Evolutionary conservation across 2,797 vertebrate genomes (phyloP).

Genomic region (Cygnus olor): DNA sequence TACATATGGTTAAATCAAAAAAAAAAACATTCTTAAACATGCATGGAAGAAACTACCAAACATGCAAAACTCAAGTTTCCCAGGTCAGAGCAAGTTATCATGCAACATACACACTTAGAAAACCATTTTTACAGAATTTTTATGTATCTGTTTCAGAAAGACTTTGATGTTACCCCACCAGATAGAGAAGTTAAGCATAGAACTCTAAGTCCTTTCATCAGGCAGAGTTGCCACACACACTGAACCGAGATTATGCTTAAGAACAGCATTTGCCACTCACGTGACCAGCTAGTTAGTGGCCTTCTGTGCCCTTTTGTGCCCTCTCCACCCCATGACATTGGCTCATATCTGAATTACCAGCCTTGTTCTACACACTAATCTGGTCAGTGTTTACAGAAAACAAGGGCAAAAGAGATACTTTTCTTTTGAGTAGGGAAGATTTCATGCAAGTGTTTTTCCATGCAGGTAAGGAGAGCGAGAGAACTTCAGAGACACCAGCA

Average conservation of each 20-base stretch:
- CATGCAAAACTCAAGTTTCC: constrained; percentile 44
- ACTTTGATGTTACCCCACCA: neutral
- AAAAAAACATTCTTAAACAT: constrained; percentile 53
- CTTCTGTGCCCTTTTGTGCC: neutral
- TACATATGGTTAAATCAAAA: constrained; percentile 74
- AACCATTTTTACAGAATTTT: neutral
- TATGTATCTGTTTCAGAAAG: neutral
- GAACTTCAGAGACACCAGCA: neutral
- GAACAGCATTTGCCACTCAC: neutral
- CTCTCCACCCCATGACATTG: accelerated
- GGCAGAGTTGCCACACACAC: neutral
- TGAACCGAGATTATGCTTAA: neutral
- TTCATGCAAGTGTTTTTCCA: constrained; percentile 24
- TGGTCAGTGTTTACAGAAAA: neutral
- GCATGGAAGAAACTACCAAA: constrained; percentile 45
- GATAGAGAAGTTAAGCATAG: neutral
- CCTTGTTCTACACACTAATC: neutral
- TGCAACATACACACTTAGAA: constrained; percentile 30
- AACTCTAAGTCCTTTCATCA: neutral
- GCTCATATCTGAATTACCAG: neutral
- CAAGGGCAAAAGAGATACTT: neutral
- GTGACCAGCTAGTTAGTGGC: neutral
- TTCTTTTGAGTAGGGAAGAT: neutral
- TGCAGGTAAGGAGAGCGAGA: neutral
- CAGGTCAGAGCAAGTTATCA: neutral